Evolutionary conservation across 2,888 invertebrate species (phyloP), one percentile per base, ranked within the genome.

Genomic region (Halictus quadricinctus): DNA sequence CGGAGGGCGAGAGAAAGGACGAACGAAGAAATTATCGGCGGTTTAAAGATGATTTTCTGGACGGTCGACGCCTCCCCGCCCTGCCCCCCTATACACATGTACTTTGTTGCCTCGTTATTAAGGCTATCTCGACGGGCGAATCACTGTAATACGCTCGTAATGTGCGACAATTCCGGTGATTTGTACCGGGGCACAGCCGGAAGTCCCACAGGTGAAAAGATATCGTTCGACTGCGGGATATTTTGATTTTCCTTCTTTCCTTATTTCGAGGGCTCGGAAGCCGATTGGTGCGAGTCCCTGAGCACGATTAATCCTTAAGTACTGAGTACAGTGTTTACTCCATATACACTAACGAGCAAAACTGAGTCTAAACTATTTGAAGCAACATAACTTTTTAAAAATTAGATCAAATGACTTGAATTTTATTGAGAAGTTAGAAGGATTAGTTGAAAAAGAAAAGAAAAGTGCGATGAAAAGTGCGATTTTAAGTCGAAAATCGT

Each of bases 21-120:
- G 87, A 83, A 79, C 77, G 75, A 80, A 89, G 83, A 87, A 90
- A 90, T 89, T 89, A 89, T 89, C 79, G 81, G 83, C 87, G 89
- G 83, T 90, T 89, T 90, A 89, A 89, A 89, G 89, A 89, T 87
- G 90, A 89, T 89, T 87, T 86, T 88, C 88, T 84, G 78, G 90
- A 80, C 85, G 87, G 87, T 88, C 85, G 86, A 90, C 90, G 88
- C 90, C 89, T 90, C 76, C 73, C 50, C 79, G 48, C 46, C 64
- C 58, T 60, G 54, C 74, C 86, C 87, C 87, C 86, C 87, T 81
- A 77, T 81, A 82, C 86, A 90, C 90, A 80, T 84, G 90, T 90
- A 90, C 83, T 88, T 90, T 90, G 80, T 83, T 80, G 80, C 90
- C 81, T 78, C 88, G 81, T 88, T 88, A 88, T 88, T 88, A 88